phyloP scores from a whole-genome alignment of 2,888 invertebrate species.

The Dryadula phaetusa region DNA sequence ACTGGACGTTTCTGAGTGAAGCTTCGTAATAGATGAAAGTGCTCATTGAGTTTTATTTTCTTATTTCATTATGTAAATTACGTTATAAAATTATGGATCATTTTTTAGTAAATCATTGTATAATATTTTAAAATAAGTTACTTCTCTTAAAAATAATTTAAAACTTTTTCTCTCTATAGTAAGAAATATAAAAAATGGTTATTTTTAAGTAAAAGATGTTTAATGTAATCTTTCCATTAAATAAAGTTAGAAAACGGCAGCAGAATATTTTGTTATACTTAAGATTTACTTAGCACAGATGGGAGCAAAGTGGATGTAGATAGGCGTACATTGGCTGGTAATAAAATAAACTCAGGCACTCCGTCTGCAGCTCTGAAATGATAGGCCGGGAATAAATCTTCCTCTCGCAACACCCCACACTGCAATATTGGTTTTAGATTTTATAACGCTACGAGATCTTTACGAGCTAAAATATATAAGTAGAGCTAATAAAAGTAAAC shows the following conservation, averaged over 20 bases:
- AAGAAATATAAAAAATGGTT: neutral
- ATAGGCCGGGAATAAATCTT: slow-evolving; percentile 19
- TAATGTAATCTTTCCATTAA: neutral
- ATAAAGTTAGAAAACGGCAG: neutral
- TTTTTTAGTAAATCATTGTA: no score
- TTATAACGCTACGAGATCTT: slow-evolving; percentile 7
- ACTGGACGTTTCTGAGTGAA: slow-evolving; percentile 27
- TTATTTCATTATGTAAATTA: neutral
- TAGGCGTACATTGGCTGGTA: slow-evolving; percentile 7
- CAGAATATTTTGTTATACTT: neutral
- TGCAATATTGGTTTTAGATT: slow-evolving; percentile 13
- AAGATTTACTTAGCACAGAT: slow-evolving; percentile 4
- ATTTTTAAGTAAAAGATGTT: neutral
- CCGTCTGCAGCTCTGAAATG: slow-evolving; percentile 19
- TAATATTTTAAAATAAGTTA: no score
- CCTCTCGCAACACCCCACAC: neutral
- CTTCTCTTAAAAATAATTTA: no score
- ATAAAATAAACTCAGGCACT: slow-evolving; percentile 21
- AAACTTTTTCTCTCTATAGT: no score
- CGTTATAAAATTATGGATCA: no score
- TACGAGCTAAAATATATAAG: slow-evolving; percentile 4
- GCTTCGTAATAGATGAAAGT: slow-evolving; percentile 20
- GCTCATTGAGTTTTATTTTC: neutral
- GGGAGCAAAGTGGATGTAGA: slow-evolving; percentile 10
- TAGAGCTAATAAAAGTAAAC: neutral